phyloP scores from a whole-genome alignment of 1,140 invertebrate species.

The Ceratoteleas bidentatus region DNA sequence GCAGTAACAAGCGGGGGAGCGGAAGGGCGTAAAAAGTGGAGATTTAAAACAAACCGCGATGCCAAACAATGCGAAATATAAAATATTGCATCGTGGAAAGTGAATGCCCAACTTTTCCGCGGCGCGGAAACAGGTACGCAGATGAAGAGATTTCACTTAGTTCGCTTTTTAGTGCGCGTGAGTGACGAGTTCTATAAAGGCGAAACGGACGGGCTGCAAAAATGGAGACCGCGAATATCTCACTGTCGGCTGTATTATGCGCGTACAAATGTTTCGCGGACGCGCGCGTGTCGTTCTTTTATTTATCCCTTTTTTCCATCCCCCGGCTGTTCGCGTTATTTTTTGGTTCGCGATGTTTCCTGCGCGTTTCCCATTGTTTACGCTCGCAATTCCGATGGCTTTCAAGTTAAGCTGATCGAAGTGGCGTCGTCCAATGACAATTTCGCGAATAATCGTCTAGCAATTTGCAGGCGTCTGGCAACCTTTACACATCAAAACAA shows the following conservation, averaged over 20 bases:
- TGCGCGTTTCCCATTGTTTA: not conserved
- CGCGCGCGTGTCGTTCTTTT: conserved; percentile 31
- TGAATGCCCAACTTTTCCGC: conserved; percentile 38
- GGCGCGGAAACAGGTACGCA: conserved; percentile 50
- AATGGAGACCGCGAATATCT: conserved; percentile 54
- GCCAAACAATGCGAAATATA: conserved; percentile 31
- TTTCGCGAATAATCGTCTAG: not conserved
- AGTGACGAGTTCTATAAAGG: conserved; percentile 53
- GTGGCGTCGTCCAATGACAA: not conserved
- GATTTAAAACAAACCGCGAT: conserved; percentile 13
- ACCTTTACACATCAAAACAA: too few relatives aligned
- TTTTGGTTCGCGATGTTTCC: not conserved
- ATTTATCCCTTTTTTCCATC: conserved; percentile 20
- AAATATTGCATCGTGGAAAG: conserved; percentile 53
- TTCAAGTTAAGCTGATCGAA: not conserved
- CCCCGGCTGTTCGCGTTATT: conserved; percentile 1
- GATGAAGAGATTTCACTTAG: conserved; percentile 64
- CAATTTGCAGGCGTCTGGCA: too few relatives aligned
- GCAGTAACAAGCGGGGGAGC: not conserved
- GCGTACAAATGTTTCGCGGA: conserved; percentile 52
- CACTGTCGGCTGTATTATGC: conserved; percentile 56
- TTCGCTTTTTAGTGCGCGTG: conserved; percentile 37
- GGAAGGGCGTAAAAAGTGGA: conserved; percentile 3
- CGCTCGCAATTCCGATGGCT: not conserved
- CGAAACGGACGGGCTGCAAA: conserved; percentile 32